Percentiles rank a stretch among this genome's conserved stretches.
Evolutionary conservation across 2,113 vertebrate genomes (phyloP).

Genomic region (Sinocyclocheilus maitianheensis): DNA sequence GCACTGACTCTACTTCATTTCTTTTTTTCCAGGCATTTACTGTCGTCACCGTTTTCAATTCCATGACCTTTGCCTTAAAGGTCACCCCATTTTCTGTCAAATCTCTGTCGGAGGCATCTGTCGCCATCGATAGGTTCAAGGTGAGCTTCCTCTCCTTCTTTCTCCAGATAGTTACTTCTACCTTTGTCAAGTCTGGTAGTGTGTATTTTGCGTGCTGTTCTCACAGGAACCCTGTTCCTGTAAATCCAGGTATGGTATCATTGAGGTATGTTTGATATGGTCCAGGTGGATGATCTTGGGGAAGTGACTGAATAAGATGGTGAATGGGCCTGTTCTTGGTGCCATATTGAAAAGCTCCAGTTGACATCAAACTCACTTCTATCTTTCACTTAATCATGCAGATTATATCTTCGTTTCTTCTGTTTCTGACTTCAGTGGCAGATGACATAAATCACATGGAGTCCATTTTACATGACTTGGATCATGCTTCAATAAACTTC

Average conservation of each 20-base stretch:
- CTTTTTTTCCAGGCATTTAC: constrained; percentile 84
- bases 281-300: not conserved
- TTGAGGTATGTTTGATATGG: not conserved
- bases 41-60: constrained; percentile 93
- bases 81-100: constrained; percentile 94
- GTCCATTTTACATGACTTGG: not conserved
- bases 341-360: not conserved
- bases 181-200: not conserved
- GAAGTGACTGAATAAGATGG: not conserved
- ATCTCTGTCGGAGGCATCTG: constrained; percentile 89
- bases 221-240: not conserved
- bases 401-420: not conserved
- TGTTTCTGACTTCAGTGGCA: not conserved
- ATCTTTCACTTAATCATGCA: not conserved
- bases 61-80: constrained; percentile 96
- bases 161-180: not conserved
- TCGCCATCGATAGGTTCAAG: constrained; percentile 89
- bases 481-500: not conserved
- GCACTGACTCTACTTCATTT: constrained; percentile 26
- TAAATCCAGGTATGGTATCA: not conserved
- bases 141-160: constrained; percentile 67
- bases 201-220: not conserved
- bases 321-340: not conserved
- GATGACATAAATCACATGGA: not conserved
- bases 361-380: not conserved